Conservation (phyloP, 2,113 vertebrate species). For the Etheostoma cragini region DNA sequence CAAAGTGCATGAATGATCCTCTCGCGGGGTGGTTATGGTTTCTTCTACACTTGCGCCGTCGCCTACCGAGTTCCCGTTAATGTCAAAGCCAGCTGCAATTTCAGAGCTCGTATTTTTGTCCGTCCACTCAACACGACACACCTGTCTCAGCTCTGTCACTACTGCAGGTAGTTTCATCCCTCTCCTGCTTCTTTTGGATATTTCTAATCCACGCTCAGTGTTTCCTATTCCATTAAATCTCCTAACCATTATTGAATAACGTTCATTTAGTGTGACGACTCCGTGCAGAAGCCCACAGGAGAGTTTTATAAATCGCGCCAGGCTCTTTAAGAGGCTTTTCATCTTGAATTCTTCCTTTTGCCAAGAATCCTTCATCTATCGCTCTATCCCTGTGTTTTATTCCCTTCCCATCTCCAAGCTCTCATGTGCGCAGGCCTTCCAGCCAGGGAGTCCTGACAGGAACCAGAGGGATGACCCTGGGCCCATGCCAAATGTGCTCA, state of each 20-base stretch:
- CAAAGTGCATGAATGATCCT: background rate
- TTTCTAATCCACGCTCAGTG: background rate
- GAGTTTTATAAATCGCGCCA: background rate
- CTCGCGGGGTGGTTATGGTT: background rate
- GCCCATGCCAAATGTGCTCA: background rate
- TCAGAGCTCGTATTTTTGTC: constrained; percentile 37
- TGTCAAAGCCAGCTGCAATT: constrained; percentile 31
- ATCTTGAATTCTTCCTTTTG: background rate
- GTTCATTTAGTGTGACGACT: background rate
- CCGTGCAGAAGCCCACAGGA: background rate
- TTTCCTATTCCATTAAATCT: constrained; percentile 7
- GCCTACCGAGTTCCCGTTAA: background rate
- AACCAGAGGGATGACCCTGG: constrained; percentile 46
- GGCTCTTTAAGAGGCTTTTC: background rate
- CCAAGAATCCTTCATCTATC: constrained; percentile 9
- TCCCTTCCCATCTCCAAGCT: constrained; percentile 8
- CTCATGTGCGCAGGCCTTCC: background rate
- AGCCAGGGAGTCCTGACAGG: constrained; percentile 41
- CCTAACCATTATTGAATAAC: background rate
- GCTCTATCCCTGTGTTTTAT: background rate
- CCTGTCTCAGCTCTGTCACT: background rate
- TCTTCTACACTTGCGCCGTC: constrained; percentile 1
- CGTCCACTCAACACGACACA: background rate
- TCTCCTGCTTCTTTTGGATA: constrained; percentile 2
- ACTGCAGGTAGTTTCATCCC: background rate